phyloP scores from a whole-genome alignment of 2,113 vertebrate genomes.

The Crotalus horridus region DNA sequence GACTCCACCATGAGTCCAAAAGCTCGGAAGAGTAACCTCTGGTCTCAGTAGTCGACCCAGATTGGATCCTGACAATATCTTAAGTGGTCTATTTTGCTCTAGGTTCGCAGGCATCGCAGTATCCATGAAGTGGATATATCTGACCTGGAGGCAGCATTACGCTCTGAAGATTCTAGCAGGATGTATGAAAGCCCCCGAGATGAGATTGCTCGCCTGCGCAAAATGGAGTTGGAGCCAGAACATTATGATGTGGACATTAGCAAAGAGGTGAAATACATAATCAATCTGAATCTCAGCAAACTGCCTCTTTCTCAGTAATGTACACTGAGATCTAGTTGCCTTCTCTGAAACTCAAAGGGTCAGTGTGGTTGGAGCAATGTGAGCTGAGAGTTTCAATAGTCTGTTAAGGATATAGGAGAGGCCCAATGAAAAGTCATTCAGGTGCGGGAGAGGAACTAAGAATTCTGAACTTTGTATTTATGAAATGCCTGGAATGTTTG shows the following conservation, averaged over 20 bases:
- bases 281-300: not conserved
- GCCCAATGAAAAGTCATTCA: not conserved
- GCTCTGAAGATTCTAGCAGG: conserved; percentile 67
- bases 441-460: fast-evolving
- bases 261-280: conserved; percentile 73
- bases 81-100: not conserved
- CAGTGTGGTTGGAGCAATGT: not conserved
- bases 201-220: conserved; percentile 89
- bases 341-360: not conserved
- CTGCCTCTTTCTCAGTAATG: not conserved
- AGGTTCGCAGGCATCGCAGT: conserved; percentile 89
- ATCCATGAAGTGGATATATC: conserved; percentile 95
- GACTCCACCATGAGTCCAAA: not conserved
- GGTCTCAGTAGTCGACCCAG: not conserved
- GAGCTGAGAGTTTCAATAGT: too few relatives aligned
- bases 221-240: conserved; percentile 81
- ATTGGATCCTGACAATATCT: not conserved
- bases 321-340: not conserved
- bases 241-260: conserved; percentile 78
- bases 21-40: not conserved
- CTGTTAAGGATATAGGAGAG: not conserved
- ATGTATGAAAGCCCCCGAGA: conserved; percentile 86
- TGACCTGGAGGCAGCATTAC: conserved; percentile 86
- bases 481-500: not conserved
- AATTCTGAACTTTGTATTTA: not conserved